These are phyloP conservation scores for Crotalus horridus DNA, from an alignment of 2,113 vertebrate genomes.

Conservation along the genomic window DNA sequence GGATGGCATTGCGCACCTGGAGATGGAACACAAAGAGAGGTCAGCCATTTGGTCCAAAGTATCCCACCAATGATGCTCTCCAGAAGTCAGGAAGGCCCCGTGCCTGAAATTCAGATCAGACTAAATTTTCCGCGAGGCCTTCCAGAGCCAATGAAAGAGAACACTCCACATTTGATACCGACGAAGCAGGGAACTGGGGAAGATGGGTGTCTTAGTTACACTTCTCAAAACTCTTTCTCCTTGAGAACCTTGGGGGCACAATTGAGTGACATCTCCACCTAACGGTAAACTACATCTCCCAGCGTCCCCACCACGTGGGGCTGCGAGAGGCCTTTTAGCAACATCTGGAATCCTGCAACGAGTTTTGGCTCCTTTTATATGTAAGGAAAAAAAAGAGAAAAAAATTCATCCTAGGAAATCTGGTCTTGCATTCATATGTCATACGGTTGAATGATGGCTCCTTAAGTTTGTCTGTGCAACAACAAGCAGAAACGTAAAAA, in stretches of 20 bases:
- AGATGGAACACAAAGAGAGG: not conserved
- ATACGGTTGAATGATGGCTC: not conserved
- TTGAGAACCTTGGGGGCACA: not conserved
- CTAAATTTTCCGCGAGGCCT: no score
- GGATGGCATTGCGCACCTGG: constrained; percentile 88
- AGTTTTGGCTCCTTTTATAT: not conserved
- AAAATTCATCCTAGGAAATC: no score
- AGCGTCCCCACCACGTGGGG: not conserved
- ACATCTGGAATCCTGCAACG: not conserved
- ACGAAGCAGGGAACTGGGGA: not conserved
- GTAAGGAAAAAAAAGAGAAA: not conserved
- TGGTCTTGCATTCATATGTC: not conserved
- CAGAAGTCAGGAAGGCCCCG: not conserved
- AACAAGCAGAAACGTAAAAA: not conserved
- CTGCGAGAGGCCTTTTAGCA: not conserved
- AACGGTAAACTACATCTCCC: not conserved
- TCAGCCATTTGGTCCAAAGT: not conserved
- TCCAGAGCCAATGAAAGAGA: not conserved
- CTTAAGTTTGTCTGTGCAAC: not conserved
- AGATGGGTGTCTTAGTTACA: not conserved
- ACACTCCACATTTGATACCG: not conserved
- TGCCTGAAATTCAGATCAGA: not conserved
- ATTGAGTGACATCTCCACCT: not conserved
- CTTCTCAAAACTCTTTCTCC: not conserved
- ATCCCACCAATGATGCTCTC: not conserved